These are phyloP conservation scores for Furcula furcula DNA, from an alignment of 2,888 invertebrate species.

Conservation along the genomic window DNA sequence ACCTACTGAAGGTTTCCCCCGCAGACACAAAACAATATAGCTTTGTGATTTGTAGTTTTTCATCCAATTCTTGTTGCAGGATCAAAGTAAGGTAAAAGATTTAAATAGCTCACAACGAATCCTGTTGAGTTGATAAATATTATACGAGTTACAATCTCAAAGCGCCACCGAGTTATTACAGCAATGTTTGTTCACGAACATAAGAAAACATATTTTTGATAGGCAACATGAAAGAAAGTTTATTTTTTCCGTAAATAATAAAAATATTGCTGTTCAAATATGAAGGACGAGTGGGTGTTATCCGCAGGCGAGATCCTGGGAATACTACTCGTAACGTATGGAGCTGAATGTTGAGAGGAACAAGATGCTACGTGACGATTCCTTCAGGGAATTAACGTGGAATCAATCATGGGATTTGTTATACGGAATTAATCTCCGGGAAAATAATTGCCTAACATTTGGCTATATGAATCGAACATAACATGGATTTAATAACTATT, in stretches of 20 bases:
- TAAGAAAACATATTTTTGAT: slow-evolving; percentile 27
- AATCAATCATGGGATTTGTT: no score
- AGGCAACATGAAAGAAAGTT: slow-evolving; percentile 20
- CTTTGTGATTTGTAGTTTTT: no score
- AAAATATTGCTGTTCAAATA: slow-evolving; percentile 26
- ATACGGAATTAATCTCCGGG: no score
- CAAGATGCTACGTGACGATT: no score
- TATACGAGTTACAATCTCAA: slow-evolving; percentile 20
- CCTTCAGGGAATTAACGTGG: no score
- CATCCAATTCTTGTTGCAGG: no score
- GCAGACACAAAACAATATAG: no score
- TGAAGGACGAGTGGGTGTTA: slow-evolving; percentile 8
- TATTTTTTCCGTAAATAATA: slow-evolving; percentile 29
- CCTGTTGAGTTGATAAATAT: slow-evolving; percentile 19
- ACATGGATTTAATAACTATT: no score
- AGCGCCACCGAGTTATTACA: slow-evolving; percentile 15
- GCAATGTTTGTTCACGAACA: slow-evolving; percentile 22
- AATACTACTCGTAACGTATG: slow-evolving; percentile 16
- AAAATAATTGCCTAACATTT: no score
- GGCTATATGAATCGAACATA: no score
- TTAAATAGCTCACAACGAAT: slow-evolving; percentile 16
- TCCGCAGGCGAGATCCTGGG: slow-evolving; percentile 8
- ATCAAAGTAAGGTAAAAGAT: no score
- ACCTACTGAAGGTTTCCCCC: no score
- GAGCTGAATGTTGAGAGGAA: not conserved